phyloP scores from a whole-genome alignment of 2,113 vertebrate species.

The Verasper variegatus region DNA sequence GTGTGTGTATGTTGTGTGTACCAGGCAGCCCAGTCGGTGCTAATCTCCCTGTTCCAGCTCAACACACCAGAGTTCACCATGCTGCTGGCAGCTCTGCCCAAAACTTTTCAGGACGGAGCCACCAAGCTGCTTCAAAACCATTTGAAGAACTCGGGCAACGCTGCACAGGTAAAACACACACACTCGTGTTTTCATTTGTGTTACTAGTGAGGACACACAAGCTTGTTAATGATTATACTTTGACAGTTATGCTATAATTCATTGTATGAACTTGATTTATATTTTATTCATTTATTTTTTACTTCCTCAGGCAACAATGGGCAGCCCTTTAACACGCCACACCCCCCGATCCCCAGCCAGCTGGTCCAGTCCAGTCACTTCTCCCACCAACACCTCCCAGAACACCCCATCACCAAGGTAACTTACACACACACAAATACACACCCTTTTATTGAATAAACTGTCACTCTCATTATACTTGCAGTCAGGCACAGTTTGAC shows the following conservation, averaged over 20 bases:
- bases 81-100: conserved; percentile 96
- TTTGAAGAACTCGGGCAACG: conserved; percentile 91
- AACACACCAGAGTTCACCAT: conserved; percentile 99
- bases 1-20: conserved; percentile 21
- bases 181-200: background rate
- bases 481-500: too few species aligned
- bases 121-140: conserved; percentile 97
- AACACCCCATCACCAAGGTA: conserved; percentile 96
- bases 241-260: background rate
- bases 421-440: background rate
- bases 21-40: conserved; percentile 94
- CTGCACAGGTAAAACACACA: conserved; percentile 86
- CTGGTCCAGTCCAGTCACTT: conserved; percentile 95
- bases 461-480: background rate
- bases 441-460: background rate
- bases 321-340: conserved; percentile 93
- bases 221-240: background rate
- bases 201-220: background rate
- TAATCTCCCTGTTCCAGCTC: conserved; percentile 96
- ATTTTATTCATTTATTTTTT: background rate
- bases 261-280: background rate
- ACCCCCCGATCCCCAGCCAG: conserved; percentile 92
- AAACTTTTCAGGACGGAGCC: conserved; percentile 98
- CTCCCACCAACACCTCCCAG: conserved; percentile 94
- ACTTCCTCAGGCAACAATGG: conserved; percentile 84